A percentile compares a stretch with the other conserved stretches of the same genome.
These are phyloP conservation scores for Chloropsis hardwickii DNA, from an alignment of 2,113 vertebrate genomes.

Conservation along the genomic window DNA sequence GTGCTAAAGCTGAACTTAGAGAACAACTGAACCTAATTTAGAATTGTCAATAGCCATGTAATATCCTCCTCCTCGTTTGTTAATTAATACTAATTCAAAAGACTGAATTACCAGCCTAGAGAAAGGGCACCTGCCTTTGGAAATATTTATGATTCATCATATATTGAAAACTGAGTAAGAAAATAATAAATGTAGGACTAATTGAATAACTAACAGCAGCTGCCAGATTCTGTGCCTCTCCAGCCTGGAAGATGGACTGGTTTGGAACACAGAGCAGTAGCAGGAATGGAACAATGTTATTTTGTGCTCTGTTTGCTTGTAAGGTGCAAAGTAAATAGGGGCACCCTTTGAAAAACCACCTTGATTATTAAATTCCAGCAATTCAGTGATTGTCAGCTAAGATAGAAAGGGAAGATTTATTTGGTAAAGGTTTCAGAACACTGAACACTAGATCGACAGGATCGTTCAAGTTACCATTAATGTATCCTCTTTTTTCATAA, in stretches of 20 bases:
- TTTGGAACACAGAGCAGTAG: neutral
- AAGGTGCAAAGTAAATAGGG: neutral
- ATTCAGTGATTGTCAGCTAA: neutral
- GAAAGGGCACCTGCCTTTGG: slow-evolving; percentile 27
- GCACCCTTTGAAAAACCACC: neutral
- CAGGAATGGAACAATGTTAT: neutral
- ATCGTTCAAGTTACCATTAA: neutral
- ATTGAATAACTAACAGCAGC: slow-evolving; percentile 8
- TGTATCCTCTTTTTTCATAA: neutral
- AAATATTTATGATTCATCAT: slow-evolving; percentile 2
- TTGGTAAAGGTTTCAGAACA: neutral
- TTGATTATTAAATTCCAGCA: neutral
- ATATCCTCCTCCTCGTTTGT: neutral
- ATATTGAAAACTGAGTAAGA: neutral
- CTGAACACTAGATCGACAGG: neutral
- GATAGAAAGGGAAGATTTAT: neutral
- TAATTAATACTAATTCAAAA: slow-evolving; percentile 36
- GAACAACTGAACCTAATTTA: slow-evolving; percentile 25
- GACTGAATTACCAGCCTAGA: neutral
- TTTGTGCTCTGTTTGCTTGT: neutral
- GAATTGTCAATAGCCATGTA: neutral
- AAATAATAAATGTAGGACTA: slow-evolving; percentile 16
- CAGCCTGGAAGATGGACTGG: neutral
- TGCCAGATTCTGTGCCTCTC: neutral
- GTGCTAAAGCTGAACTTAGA: neutral